These are phyloP conservation scores for Danio rerio DNA, from an alignment of 2,113 vertebrate species.

Conservation along the genomic window GRCz12tu NC_133183.1:42287501-42288000, in stretches of 20 bases:
- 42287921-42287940: no score
- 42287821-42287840: no score
- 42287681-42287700: background rate
- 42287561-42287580: background rate
- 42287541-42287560: slow-evolving; percentile 27
- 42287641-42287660: background rate
- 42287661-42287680: background rate
- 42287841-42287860: no score
- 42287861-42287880: no score
- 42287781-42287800: no score
- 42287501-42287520: background rate
- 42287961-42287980: no score
- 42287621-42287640: background rate
- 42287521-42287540: slow-evolving; percentile 36
- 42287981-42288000: no score
- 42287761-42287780: background rate
- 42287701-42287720: background rate
- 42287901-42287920: no score
- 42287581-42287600: slow-evolving; percentile 37
- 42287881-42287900: no score
- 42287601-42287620: background rate
- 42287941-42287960: no score
- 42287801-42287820: no score
- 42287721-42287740: background rate
- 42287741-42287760: background rate